Conservation (phyloP, 92 coral and sea anemone genomes). For the Isaurus tuberculatus region DNA sequence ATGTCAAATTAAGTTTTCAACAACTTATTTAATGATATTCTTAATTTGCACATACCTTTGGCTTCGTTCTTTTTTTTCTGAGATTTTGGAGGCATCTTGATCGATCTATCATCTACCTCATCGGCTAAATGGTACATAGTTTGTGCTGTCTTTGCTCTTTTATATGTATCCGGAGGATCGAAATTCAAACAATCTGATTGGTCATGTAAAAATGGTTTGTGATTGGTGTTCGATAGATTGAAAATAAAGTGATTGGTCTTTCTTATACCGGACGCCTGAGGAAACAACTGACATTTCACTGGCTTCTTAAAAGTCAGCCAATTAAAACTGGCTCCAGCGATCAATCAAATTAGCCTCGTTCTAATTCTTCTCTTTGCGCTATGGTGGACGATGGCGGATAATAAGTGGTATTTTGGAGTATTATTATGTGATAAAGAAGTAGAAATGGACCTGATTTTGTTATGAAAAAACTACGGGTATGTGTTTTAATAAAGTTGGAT, state of each 20-base stretch:
- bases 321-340: slow-evolving; percentile 21
- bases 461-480: slow-evolving; percentile 24
- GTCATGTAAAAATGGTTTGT: slow-evolving; percentile 20
- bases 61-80: slow-evolving; percentile 25
- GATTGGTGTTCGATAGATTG: slow-evolving; percentile 11
- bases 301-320: slow-evolving; percentile 21
- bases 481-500: slow-evolving; percentile 23
- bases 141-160: slow-evolving; percentile 35
- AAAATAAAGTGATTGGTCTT: slow-evolving; percentile 1
- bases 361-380: slow-evolving; percentile 25
- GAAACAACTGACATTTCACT: slow-evolving; percentile 13
- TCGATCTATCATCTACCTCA: slow-evolving; percentile 19
- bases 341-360: slow-evolving; percentile 23
- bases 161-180: slow-evolving; percentile 49
- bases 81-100: slow-evolving; percentile 21
- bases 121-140: slow-evolving; percentile 18
- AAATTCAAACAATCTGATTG: slow-evolving; percentile 47
- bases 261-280: slow-evolving; percentile 10
- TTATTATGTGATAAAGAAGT: slow-evolving; percentile 22
- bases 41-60: slow-evolving; percentile 25
- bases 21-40: slow-evolving; percentile 25
- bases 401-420: slow-evolving; percentile 24
- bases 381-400: slow-evolving; percentile 27
- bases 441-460: slow-evolving; percentile 24
- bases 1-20: slow-evolving; percentile 25